A percentile compares a stretch with the other conserved stretches of the same genome.
These are phyloP conservation scores for Myrmecobius fasciatus DNA, from an alignment of 2,113 vertebrate genomes.

Conservation along the genomic window DNA sequence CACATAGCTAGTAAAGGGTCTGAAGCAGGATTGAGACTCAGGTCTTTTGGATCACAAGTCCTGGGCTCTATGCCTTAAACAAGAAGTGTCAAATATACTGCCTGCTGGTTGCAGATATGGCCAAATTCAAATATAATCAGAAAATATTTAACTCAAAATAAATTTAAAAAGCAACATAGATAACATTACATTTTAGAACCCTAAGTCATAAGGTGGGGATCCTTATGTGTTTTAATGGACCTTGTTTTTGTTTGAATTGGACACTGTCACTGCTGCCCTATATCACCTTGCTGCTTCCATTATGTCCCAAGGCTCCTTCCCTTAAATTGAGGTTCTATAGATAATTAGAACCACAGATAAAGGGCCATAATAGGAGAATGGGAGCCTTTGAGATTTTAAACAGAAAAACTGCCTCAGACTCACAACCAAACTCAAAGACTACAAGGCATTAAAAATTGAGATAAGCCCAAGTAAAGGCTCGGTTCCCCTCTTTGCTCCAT, in stretches of 20 bases:
- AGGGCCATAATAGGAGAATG: background rate
- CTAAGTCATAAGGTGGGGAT: background rate
- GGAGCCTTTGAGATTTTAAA: background rate
- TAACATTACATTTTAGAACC: background rate
- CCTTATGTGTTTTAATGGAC: background rate
- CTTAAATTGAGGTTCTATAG: fast-evolving
- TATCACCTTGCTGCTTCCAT: background rate
- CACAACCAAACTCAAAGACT: background rate
- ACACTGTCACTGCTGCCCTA: background rate
- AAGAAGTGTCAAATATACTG: background rate
- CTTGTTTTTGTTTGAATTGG: background rate
- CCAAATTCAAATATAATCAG: background rate
- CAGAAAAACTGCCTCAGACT: background rate
- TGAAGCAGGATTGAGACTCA: background rate
- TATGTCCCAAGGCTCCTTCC: background rate
- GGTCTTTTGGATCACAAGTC: background rate
- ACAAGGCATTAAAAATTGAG: background rate
- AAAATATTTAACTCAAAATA: background rate
- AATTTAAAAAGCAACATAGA: background rate
- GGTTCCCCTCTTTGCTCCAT: background rate
- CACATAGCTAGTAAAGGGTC: background rate
- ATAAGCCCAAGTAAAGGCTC: background rate
- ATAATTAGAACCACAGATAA: background rate
- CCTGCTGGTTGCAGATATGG: background rate
- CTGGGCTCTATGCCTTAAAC: background rate